Evolutionary conservation across 2,797 vertebrate species (phyloP).

Genomic region (Gymnocypris eckloni): DNA sequence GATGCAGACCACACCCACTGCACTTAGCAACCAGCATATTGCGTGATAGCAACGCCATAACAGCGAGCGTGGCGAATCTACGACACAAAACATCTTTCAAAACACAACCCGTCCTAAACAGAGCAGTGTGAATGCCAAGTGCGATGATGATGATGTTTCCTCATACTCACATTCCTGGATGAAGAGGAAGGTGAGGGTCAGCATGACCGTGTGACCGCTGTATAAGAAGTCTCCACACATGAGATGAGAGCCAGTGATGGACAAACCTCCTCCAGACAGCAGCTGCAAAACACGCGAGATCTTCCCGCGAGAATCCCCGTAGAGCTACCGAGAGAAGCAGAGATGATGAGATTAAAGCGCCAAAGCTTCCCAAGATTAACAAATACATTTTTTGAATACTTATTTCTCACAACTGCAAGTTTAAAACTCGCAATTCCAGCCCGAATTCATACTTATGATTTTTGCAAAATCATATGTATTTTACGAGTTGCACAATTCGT

Average conservation of each 20-base stretch:
- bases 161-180: slow-evolving; percentile 92
- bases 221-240: slow-evolving; percentile 96
- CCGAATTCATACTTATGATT: too few species aligned
- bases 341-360: not conserved
- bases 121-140: not conserved
- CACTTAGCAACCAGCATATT: slow-evolving; percentile 89
- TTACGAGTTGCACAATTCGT: too few species aligned
- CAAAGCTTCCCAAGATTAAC: not conserved
- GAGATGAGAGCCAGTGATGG: slow-evolving; percentile 92
- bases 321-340: slow-evolving; percentile 70
- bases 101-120: not conserved
- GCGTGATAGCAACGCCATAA: slow-evolving; percentile 86
- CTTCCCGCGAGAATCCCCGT: slow-evolving; percentile 82
- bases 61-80: slow-evolving; percentile 89
- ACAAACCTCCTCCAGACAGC: slow-evolving; percentile 87
- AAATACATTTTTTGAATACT: not conserved
- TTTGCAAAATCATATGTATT: too few species aligned
- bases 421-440: too few species aligned
- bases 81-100: not conserved
- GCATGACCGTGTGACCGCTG: slow-evolving; percentile 92
- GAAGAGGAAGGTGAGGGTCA: slow-evolving; percentile 93
- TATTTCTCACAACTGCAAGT: too few species aligned
- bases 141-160: not conserved
- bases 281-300: slow-evolving; percentile 80
- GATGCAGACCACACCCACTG: slow-evolving; percentile 88